These are phyloP conservation scores for Rhogogaster chlorosoma DNA, from an alignment of 2,888 invertebrate genomes.

Conservation along the genomic window DNA sequence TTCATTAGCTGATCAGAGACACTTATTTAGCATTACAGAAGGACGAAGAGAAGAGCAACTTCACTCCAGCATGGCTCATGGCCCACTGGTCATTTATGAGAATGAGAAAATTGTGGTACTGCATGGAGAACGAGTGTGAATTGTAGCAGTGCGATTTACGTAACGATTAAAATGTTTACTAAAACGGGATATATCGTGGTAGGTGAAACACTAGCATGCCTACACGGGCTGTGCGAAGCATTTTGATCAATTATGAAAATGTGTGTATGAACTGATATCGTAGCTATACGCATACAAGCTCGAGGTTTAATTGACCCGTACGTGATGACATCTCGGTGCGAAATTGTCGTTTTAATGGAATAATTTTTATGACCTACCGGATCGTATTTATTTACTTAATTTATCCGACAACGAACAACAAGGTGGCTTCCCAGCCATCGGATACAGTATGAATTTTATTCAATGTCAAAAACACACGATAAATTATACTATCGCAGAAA, in stretches of 20 bases:
- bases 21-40: constrained; percentile 3
- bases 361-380: constrained; percentile 50
- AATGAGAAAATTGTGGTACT: constrained; percentile 16
- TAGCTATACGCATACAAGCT: constrained; percentile 10
- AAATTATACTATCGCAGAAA: not conserved
- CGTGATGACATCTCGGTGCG: constrained; percentile 17
- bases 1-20: not conserved
- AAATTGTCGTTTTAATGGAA: constrained; percentile 40
- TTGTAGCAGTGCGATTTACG: constrained; percentile 5
- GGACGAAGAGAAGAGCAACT: constrained; percentile 6
- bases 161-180: constrained; percentile 11
- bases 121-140: not conserved
- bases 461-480: constrained; percentile 26
- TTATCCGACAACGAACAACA: constrained; percentile 2
- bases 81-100: not conserved
- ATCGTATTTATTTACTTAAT: constrained; percentile 34
- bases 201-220: not conserved
- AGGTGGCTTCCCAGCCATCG: constrained; percentile 25
- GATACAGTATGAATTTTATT: not conserved
- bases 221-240: not conserved
- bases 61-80: constrained; percentile 6
- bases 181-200: not conserved
- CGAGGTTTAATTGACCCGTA: constrained; percentile 3
- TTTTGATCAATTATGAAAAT: constrained; percentile 12
- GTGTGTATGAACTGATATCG: constrained; percentile 19